phyloP scores from a whole-genome alignment of 1,140 invertebrate species.

The Aphidius ervi region DNA sequence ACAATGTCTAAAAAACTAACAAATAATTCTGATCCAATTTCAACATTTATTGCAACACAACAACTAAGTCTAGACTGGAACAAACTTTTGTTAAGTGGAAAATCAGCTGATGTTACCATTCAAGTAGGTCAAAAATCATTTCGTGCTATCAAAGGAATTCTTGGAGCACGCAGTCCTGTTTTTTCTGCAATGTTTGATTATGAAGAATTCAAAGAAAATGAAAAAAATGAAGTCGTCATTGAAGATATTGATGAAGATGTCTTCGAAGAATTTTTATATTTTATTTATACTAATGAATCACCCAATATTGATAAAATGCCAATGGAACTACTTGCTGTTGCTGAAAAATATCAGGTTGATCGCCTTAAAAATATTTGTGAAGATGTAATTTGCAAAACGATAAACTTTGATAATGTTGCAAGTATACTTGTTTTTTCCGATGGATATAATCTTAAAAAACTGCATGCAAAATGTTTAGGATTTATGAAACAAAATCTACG shows the following conservation, averaged over 20 bases:
- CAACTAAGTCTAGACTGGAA: background rate
- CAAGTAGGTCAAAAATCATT: background rate
- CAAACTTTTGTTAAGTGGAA: conserved; percentile 14
- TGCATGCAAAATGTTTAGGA: too few relatives aligned
- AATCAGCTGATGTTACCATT: background rate
- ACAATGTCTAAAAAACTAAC: too few relatives aligned
- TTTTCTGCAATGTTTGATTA: conserved; percentile 99
- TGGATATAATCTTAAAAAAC: too few relatives aligned
- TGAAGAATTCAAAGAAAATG: conserved; percentile 97
- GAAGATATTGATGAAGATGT: conserved; percentile 95
- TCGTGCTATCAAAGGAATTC: conserved; percentile 22
- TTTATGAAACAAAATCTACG: too few relatives aligned
- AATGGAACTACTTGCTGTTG: conserved; percentile 92
- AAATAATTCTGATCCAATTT: too few relatives aligned
- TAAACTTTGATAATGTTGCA: conserved; percentile 94
- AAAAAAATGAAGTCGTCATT: conserved; percentile 94
- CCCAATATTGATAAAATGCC: conserved; percentile 72
- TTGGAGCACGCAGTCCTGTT: conserved; percentile 86
- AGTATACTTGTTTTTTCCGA: conserved; percentile 73
- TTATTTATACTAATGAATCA: too few relatives aligned
- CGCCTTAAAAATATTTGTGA: conserved; percentile 99
- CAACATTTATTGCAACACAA: too few relatives aligned
- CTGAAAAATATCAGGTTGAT: conserved; percentile 96
- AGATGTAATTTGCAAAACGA: conserved; percentile 90
- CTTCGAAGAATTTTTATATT: conserved; percentile 92